phyloP scores from a whole-genome alignment of 2,888 invertebrate genomes.

The Dasysyrphus tricinctus region DNA sequence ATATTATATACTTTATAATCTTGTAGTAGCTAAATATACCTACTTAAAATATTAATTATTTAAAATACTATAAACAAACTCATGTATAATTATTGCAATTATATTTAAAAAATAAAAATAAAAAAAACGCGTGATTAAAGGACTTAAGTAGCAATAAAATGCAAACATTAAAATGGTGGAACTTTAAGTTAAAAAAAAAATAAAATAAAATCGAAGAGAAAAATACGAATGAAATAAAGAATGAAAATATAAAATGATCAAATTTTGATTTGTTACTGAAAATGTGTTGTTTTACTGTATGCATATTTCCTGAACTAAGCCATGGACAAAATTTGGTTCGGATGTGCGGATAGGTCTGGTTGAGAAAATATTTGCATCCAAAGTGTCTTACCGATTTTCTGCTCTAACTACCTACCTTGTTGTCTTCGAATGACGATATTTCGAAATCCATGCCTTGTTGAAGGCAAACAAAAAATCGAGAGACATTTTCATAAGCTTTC shows the following conservation, averaged over 20 bases:
- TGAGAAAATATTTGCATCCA: no score
- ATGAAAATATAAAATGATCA: constrained; percentile 42
- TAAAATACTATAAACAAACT: constrained; percentile 28
- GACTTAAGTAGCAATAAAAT: constrained; percentile 36
- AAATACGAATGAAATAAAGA: constrained; percentile 45
- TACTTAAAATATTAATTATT: constrained; percentile 49
- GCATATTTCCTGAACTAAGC: no score
- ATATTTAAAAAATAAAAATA: constrained; percentile 40
- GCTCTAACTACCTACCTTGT: no score
- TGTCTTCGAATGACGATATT: no score
- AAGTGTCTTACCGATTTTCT: no score
- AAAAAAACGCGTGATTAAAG: constrained; percentile 50
- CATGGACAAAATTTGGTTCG: no score
- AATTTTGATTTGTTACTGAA: constrained; percentile 61
- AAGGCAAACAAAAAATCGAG: no score
- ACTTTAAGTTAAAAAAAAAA: constrained; percentile 49
- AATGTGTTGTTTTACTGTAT: no score
- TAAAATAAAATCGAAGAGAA: constrained; percentile 48
- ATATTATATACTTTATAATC: constrained; percentile 56
- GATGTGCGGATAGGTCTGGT: no score
- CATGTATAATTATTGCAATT: constrained; percentile 66
- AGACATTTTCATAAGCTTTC: no score
- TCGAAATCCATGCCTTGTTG: no score
- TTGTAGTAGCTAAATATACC: constrained; percentile 73
- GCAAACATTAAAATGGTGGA: constrained; percentile 45